These are phyloP conservation scores for Sebastes fasciatus DNA, from an alignment of 2,113 vertebrate species.

Conservation along the genomic window DNA sequence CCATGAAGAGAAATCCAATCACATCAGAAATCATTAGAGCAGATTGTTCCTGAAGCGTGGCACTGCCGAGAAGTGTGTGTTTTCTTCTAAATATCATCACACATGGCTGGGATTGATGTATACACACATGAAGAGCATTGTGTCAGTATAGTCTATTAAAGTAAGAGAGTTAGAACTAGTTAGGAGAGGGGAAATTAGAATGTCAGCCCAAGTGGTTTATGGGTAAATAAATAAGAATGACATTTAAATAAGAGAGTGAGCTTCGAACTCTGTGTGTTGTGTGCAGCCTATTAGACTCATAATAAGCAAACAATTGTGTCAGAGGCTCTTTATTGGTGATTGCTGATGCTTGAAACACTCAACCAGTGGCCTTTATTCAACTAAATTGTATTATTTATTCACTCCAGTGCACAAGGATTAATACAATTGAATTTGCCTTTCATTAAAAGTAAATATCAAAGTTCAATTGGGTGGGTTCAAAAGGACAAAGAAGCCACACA, in stretches of 20 bases:
- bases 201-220: constrained; percentile 52
- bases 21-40: constrained; percentile 64
- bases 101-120: constrained; percentile 24
- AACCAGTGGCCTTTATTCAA: constrained; percentile 48
- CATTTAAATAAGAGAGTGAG: constrained; percentile 51
- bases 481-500: constrained; percentile 6
- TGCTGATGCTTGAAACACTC: constrained; percentile 49
- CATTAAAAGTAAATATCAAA: constrained; percentile 41
- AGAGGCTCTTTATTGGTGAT: constrained; percentile 47
- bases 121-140: constrained; percentile 18
- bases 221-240: constrained; percentile 62
- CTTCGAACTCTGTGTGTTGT: constrained; percentile 23
- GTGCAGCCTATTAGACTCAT: constrained; percentile 47
- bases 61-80: constrained; percentile 12
- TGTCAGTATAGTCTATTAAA: constrained; percentile 22
- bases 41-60: constrained; percentile 55
- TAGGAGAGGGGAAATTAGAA: constrained; percentile 42
- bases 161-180: constrained; percentile 36
- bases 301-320: constrained; percentile 56
- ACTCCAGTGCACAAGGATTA: constrained; percentile 38
- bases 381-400: constrained; percentile 49
- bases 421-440: constrained; percentile 50
- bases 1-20: constrained; percentile 73
- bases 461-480: constrained; percentile 15
- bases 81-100: constrained; percentile 21